Percentiles rank a stretch among this genome's conserved stretches.
Evolutionary conservation across 2,888 invertebrate species (phyloP).

Genomic region (Parthenolecanium corni): DNA sequence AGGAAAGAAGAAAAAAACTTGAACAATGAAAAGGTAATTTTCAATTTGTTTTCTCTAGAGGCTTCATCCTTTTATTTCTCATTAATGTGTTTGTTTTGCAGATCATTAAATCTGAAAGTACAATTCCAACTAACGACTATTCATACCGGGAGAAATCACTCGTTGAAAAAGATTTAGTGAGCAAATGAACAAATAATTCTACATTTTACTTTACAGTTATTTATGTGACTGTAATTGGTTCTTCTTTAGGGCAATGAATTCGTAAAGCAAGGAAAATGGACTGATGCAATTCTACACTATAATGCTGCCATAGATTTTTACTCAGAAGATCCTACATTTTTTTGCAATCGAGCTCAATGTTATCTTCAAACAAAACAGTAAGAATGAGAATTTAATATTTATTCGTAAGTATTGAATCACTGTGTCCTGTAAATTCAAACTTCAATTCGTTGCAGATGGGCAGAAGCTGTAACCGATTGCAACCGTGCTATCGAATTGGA

Average conservation of each 20-base stretch:
- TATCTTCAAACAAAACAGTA: conserved; percentile 69
- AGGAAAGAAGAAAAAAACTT: not conserved
- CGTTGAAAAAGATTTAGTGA: too few species aligned
- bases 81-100: not conserved
- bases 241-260: conserved; percentile 65
- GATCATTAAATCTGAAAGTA: too few species aligned
- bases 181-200: too few species aligned
- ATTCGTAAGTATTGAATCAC: not conserved
- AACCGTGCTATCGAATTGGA: conserved; percentile 66
- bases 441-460: conserved; percentile 47
- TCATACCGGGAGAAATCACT: too few species aligned
- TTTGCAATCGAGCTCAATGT: conserved; percentile 79
- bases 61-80: not conserved
- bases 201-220: too few species aligned
- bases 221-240: too few species aligned
- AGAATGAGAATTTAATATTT: too few species aligned
- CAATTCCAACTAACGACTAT: too few species aligned
- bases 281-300: conserved; percentile 75
- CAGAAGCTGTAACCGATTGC: conserved; percentile 68
- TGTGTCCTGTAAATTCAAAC: not conserved
- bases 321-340: conserved; percentile 64
- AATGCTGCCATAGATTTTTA: conserved; percentile 74
- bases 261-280: conserved; percentile 67
- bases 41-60: not conserved
- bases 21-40: not conserved